Base-by-base conservation (phyloP, 1,140 invertebrate genomes). In the Ptiloglossa arizonensis region DNA sequence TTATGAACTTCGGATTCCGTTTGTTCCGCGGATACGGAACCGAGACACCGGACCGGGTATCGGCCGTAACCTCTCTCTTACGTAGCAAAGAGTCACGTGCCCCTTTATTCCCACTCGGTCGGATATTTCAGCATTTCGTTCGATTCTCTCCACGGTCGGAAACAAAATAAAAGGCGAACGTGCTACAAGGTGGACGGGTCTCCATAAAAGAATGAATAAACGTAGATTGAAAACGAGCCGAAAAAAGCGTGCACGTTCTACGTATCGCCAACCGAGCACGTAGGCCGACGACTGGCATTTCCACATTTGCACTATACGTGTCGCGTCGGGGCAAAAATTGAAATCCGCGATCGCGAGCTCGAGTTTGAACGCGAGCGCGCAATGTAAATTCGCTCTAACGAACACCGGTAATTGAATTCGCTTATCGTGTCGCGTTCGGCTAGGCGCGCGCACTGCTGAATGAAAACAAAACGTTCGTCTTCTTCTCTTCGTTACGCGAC, bases 191-290 rank as follows among this genome's bases (percentile, higher is more conserved):
- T 0, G 38, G 69, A 57, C 81, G 75, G 83, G 79, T 81, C 79
- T 76, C 87, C 75, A 86, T 87, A 85, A 89, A 87, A 85, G 82
- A 83, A 87, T 85, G 83, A 89, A 90, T 88, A 87, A 87, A 90
- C 83, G 84, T 86, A 89, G 81, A 89, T 88, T 89, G 83, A 89
- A 41, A 90, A 88, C 83, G 83, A 70, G 73, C 87, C 88, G 87
- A 88, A 87, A 86, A 82, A 85, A 82, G 75, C 48, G 54, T 67
- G 72, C 46, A 63, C 46, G 32, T 57, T 41, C 44, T 44, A 57
- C 32, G 48, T 54, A 70, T 32, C 5, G 38, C 57, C 17, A 70
- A 27, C 24, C 32, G 50, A 64, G 44, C 32, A n/a, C 70, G n/a
- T 3, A 63, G 56, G 44, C 22, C 29, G 48, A 67, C 19, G 27